Conservation (phyloP, 1,140 invertebrate genomes). For the Musca vetustissima region DNA sequence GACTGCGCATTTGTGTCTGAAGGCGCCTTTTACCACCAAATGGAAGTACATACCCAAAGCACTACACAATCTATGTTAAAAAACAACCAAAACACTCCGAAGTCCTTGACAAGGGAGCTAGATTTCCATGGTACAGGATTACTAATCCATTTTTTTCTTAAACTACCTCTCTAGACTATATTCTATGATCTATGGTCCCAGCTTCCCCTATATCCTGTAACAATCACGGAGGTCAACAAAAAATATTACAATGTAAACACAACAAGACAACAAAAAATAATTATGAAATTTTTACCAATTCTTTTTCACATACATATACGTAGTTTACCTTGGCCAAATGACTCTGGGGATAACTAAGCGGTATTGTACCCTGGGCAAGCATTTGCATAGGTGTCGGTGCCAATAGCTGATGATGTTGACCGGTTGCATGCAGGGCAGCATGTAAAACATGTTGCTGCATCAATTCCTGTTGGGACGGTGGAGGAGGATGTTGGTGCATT, state of each 20-base stretch:
- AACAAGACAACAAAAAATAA: not conserved
- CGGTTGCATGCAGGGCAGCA: conserved; percentile 31
- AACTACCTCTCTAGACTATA: too few species aligned
- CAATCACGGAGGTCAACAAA: not conserved
- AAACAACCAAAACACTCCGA: too few species aligned
- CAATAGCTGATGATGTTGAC: conserved; percentile 26
- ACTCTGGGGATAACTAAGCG: conserved; percentile 41
- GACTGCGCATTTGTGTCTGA: too few species aligned
- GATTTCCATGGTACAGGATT: too few species aligned
- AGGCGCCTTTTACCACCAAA: too few species aligned
- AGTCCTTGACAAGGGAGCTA: too few species aligned
- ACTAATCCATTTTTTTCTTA: too few species aligned
- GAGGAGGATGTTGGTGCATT: conserved; percentile 32
- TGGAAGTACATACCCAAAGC: too few species aligned
- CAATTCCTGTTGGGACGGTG: conserved; percentile 33
- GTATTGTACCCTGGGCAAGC: conserved; percentile 37
- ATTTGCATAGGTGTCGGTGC: conserved; percentile 36
- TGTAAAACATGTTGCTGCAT: conserved; percentile 31
- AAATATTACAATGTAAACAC: not conserved
- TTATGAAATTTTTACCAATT: not conserved
- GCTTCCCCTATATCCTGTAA: too few species aligned
- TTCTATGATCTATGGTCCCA: too few species aligned
- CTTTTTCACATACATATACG: conserved; percentile 3
- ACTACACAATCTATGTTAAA: too few species aligned
- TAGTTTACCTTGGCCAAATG: conserved; percentile 42